Evolutionary conservation across 1,140 invertebrate genomes (phyloP), one percentile per base, ranked within the genome.

Genomic region (Patella vulgata): DNA sequence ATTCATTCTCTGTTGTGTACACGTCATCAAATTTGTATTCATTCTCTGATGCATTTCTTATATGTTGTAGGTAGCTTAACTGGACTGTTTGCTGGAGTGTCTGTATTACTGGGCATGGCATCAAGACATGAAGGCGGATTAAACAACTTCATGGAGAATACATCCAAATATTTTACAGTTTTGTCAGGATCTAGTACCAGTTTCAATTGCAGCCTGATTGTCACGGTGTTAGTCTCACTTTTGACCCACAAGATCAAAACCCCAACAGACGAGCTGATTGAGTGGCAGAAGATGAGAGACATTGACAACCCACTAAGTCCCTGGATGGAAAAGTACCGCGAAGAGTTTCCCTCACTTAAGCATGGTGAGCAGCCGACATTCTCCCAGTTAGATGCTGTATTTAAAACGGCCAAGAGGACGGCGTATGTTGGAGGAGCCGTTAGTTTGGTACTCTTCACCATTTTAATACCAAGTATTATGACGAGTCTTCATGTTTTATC

Each of bases 271-370:
- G 57, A 50, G 48, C 48, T 53, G 55, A 54, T 57, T 21, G 75
- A 75, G 60, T 84, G 83, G 82, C 70, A 75, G 48, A 79, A 77
- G 63, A 81, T 80, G 0, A 63, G 82, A 17, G 71, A 82, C 36
- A 85, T 85, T 44, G 80, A 85, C 53, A 84, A 84, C 53, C 83
- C 83, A 0, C 68, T 85, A 19, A 70, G 68, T 40, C 82, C 83
- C 28, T 85, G 81, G 79, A 51, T 65, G 25, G 63, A 81, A 25
- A 47, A 73, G n/a, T 84, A 81, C 62, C 55, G 71, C 30, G 66
- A 80, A 52, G 73, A 82, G 47, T 54, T 77, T 0, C 48, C 63
- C 9, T 4, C 59, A 6, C 54, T 70, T 46, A 59, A 67, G 25
- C 43, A 60, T 9, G 66, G 63, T n/a, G 63, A 75, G 17, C 63